Evolutionary conservation across 2,113 vertebrate species (phyloP).

Genomic region (Indicator maculatus): DNA sequence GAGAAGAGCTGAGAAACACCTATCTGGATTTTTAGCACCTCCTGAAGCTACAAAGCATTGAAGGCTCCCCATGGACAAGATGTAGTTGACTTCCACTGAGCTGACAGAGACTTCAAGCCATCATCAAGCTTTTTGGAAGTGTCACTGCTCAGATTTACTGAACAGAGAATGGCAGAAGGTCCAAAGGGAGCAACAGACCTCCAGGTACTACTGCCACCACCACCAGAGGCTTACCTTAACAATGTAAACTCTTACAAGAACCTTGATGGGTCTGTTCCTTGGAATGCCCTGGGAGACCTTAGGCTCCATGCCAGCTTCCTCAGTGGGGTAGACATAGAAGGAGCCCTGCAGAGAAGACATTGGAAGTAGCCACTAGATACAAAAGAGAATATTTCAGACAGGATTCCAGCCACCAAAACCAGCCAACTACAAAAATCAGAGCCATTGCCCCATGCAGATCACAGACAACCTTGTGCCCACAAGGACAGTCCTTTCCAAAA

Average conservation of each 20-base stretch:
- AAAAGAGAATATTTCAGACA: neutral
- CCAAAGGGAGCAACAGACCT: neutral
- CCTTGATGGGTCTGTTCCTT: conserved; percentile 88
- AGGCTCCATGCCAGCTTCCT: conserved; percentile 74
- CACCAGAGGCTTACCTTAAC: conserved; percentile 82
- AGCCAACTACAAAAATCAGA: neutral
- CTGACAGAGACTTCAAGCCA: neutral
- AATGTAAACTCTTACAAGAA: conserved; percentile 88
- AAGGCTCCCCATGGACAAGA: neutral
- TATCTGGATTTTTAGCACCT: neutral
- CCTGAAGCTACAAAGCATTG: neutral
- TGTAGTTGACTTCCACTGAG: neutral
- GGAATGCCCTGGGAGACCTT: conserved; percentile 85
- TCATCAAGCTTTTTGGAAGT: neutral
- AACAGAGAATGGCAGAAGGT: neutral
- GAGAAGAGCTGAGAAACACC: neutral
- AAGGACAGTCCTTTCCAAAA: neutral
- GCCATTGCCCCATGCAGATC: neutral
- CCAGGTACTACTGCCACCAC: neutral
- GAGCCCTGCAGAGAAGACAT: conserved; percentile 79
- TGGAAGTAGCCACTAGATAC: neutral
- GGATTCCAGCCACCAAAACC: neutral
- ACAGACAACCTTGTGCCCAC: neutral
- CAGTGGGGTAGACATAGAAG: conserved; percentile 87
- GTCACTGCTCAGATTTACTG: neutral